Percentiles rank a stretch among this genome's conserved stretches.
These are phyloP conservation scores for Hephaestus fuliginosus DNA, from an alignment of 2,797 vertebrate genomes.

Conservation along the genomic window DNA sequence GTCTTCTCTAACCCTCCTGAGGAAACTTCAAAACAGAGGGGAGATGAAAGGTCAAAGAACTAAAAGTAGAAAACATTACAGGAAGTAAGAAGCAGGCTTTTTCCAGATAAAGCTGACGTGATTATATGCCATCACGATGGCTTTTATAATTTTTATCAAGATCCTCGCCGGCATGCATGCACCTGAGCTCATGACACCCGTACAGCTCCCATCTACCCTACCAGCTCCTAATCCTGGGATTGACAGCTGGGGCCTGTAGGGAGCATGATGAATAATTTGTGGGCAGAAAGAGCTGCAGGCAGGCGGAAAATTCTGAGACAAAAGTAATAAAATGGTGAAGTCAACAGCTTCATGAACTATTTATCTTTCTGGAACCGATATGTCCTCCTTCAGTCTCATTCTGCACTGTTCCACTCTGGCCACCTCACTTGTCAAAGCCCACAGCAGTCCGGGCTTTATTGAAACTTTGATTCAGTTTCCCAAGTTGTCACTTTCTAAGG, in stretches of 20 bases:
- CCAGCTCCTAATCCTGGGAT: slow-evolving; percentile 54
- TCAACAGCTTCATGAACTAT: slow-evolving; percentile 86
- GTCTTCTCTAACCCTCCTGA: slow-evolving; percentile 43
- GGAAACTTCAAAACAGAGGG: slow-evolving; percentile 11
- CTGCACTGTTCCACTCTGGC: slow-evolving; percentile 70
- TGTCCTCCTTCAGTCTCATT: slow-evolving; percentile 73
- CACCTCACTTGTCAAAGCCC: slow-evolving; percentile 81
- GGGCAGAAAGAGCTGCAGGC: slow-evolving; percentile 74
- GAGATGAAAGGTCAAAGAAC: slow-evolving; percentile 23
- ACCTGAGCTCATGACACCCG: slow-evolving; percentile 58
- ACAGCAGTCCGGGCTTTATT: slow-evolving; percentile 82
- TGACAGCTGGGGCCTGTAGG: slow-evolving; percentile 70
- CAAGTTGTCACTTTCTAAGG: slow-evolving; percentile 84
- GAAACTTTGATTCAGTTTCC: slow-evolving; percentile 84
- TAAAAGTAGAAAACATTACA: slow-evolving; percentile 10
- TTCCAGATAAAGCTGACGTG: slow-evolving; percentile 7
- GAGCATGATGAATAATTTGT: slow-evolving; percentile 76
- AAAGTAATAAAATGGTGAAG: slow-evolving; percentile 84
- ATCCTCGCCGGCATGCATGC: slow-evolving; percentile 20
- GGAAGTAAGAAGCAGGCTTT: slow-evolving; percentile 3
- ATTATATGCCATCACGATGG: slow-evolving; percentile 11
- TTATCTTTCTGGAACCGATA: slow-evolving; percentile 82
- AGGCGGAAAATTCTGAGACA: slow-evolving; percentile 75
- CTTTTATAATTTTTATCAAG: slow-evolving; percentile 20
- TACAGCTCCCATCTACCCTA: slow-evolving; percentile 41